A percentile compares a stretch with the other conserved stretches of the same genome.
Evolutionary conservation across 2,888 invertebrate genomes (phyloP).

Genomic region (Drosophila paranaensis): DNA sequence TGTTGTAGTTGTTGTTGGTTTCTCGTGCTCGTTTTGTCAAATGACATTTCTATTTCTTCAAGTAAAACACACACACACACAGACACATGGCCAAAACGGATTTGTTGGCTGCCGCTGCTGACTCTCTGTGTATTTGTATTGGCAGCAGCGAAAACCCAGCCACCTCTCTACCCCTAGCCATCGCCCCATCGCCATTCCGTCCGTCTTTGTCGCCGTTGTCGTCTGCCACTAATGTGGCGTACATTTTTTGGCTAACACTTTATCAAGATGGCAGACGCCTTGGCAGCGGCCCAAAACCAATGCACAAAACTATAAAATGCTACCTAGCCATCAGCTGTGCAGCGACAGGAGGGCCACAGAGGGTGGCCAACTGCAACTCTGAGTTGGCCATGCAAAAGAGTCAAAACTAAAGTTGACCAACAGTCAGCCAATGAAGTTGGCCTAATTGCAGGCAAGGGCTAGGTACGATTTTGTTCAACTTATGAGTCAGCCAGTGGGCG

Average conservation of each 20-base stretch:
- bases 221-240: constrained; percentile 78
- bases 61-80: constrained; percentile 41
- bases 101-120: constrained; percentile 33
- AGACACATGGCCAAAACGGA: constrained; percentile 53
- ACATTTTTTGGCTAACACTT: constrained; percentile 80
- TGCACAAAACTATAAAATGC: constrained; percentile 73
- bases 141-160: constrained; percentile 27
- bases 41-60: constrained; percentile 79
- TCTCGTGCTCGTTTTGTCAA: constrained; percentile 70
- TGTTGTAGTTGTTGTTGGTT: constrained; percentile 43
- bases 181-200: background rate
- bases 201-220: constrained; percentile 30
- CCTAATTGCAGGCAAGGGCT: constrained; percentile 38
- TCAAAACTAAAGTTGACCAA: constrained; percentile 34
- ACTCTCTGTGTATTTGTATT: constrained; percentile 39
- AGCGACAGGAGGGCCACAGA: background rate
- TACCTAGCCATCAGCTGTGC: constrained; percentile 48
- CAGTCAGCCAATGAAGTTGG: constrained; percentile 27
- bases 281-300: constrained; percentile 73
- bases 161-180: background rate
- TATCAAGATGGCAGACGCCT: constrained; percentile 82
- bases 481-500: constrained; percentile 47
- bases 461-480: background rate
- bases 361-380: constrained; percentile 5
- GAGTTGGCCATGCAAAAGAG: constrained; percentile 23